Evolutionary conservation across 1,140 invertebrate species (phyloP).

Genomic region (Trachymyrmex cornetzi): DNA sequence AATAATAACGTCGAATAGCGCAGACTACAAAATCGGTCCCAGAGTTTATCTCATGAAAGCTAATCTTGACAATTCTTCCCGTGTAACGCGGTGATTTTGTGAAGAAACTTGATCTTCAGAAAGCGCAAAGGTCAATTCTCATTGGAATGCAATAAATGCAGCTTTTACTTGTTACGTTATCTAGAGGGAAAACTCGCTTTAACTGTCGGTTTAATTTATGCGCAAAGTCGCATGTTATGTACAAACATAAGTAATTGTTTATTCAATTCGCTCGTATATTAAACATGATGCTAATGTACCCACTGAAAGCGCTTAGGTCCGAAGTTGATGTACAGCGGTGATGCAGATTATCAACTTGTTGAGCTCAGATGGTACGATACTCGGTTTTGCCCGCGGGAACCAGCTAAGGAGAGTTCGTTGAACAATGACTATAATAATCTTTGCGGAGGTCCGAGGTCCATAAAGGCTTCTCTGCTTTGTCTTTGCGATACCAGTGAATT

Average conservation of each 20-base stretch:
- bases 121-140: neutral
- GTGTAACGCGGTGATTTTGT: neutral
- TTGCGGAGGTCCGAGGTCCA: neutral
- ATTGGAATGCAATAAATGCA: neutral
- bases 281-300: conserved; percentile 36
- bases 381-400: conserved; percentile 25
- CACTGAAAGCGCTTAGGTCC: conserved; percentile 24
- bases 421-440: conserved; percentile 47
- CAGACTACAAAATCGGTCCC: conserved; percentile 1
- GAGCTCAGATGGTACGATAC: conserved; percentile 40
- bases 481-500: conserved; percentile 11
- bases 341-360: conserved; percentile 55
- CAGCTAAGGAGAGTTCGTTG: conserved; percentile 33
- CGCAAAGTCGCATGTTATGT: neutral
- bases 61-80: conserved; percentile 9
- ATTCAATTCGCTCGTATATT: conserved; percentile 20
- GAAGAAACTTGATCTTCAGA: conserved; percentile 11
- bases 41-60: neutral
- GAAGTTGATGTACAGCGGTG: conserved; percentile 8
- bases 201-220: neutral
- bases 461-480: neutral
- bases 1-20: neutral
- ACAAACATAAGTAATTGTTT: conserved; percentile 32
- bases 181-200: neutral
- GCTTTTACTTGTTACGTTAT: neutral